These are phyloP conservation scores for Etheostoma spectabile DNA, from an alignment of 2,113 vertebrate species.

Conservation along the genomic window DNA sequence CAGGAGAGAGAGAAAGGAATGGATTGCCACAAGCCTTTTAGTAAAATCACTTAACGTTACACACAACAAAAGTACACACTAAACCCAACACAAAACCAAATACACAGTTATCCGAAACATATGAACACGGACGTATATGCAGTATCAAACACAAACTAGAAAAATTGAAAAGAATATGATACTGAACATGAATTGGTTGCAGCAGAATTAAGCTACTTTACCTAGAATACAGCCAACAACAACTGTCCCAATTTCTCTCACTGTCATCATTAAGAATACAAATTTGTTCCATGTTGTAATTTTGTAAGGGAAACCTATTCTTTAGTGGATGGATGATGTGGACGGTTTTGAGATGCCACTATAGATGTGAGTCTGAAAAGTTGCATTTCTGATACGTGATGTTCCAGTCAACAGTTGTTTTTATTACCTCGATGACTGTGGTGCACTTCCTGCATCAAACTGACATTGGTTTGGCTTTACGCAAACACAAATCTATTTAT, in stretches of 20 bases:
- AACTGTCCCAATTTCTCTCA: not conserved
- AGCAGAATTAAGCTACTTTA: too few species aligned
- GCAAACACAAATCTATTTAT: constrained; percentile 81
- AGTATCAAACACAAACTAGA: not conserved
- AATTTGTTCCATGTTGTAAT: not conserved
- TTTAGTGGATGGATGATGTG: not conserved
- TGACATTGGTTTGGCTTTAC: constrained; percentile 75
- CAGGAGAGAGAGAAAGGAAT: not conserved
- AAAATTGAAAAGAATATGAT: not conserved
- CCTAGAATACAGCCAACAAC: not conserved
- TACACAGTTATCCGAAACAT: not conserved
- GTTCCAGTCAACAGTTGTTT: constrained; percentile 71
- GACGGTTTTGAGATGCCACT: not conserved
- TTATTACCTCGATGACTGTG: constrained; percentile 65
- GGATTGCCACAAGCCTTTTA: fast-evolving
- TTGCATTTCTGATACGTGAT: constrained; percentile 12
- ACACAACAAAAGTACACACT: not conserved
- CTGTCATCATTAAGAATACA: not conserved
- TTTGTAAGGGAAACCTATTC: not conserved
- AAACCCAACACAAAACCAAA: not conserved
- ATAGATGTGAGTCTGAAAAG: constrained; percentile 14
- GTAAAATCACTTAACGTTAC: not conserved
- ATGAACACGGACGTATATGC: not conserved
- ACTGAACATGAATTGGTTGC: not conserved
- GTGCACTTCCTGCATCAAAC: constrained; percentile 76